These are phyloP conservation scores for Tridacna gigas DNA, from an alignment of 2,888 invertebrate species.

Conservation along the genomic window DNA sequence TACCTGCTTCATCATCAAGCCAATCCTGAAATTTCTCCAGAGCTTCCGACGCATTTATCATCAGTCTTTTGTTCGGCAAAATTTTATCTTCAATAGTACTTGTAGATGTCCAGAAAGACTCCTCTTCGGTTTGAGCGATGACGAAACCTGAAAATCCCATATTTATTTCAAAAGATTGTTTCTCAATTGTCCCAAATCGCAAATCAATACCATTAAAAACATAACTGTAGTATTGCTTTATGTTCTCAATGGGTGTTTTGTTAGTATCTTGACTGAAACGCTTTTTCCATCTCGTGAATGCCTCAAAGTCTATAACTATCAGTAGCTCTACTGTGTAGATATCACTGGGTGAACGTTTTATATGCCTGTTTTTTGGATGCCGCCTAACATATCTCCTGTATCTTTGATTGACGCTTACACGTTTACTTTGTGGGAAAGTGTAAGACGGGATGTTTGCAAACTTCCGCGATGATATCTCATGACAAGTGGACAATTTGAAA, in stretches of 20 bases:
- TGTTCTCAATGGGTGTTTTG: constrained; percentile 9
- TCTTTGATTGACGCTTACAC: constrained; percentile 20
- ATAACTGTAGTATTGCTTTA: constrained; percentile 55
- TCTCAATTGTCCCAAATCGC: constrained; percentile 39
- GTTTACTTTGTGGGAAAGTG: constrained; percentile 2
- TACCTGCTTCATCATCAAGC: constrained; percentile 42
- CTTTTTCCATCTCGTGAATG: constrained; percentile 47
- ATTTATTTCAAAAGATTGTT: constrained; percentile 43
- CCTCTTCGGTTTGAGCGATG: constrained; percentile 50
- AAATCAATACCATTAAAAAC: constrained; percentile 52
- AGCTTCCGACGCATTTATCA: constrained; percentile 64
- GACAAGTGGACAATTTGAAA: background rate
- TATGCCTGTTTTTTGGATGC: background rate
- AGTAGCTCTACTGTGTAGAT: constrained; percentile 51
- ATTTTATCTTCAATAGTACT: constrained; percentile 43
- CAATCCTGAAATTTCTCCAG: constrained; percentile 62
- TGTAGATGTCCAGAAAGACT: constrained; percentile 58
- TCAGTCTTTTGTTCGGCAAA: constrained; percentile 34
- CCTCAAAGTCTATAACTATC: constrained; percentile 60
- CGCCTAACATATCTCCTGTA: background rate
- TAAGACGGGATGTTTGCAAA: constrained; percentile 2
- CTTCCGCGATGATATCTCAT: background rate
- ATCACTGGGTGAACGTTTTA: background rate
- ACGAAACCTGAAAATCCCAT: constrained; percentile 51
- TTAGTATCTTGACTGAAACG: background rate